These are phyloP conservation scores for Coryphaenoides rupestris DNA, from an alignment of 2,113 vertebrate species.

Conservation along the genomic window DNA sequence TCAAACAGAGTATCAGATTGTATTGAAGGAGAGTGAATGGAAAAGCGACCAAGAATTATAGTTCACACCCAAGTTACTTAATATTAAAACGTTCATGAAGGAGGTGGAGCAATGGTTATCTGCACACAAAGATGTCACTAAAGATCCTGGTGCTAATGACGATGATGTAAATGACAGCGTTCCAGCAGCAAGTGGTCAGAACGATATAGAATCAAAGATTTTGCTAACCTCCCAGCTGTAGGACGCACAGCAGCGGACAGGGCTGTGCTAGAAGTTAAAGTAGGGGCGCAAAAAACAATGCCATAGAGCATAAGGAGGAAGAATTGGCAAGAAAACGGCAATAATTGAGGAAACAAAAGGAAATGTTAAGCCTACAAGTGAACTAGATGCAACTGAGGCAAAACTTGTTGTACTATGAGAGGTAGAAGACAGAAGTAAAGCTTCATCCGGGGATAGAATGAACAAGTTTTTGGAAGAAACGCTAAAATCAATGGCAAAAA, in stretches of 20 bases:
- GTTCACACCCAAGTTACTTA: background rate
- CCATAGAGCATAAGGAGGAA: background rate
- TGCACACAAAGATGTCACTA: background rate
- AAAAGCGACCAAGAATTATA: background rate
- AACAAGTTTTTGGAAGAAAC: background rate
- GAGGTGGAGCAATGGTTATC: background rate
- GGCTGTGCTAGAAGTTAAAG: background rate
- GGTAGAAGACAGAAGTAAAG: background rate
- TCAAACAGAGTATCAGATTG: background rate
- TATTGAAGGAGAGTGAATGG: background rate
- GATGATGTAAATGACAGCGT: background rate
- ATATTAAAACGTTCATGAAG: background rate
- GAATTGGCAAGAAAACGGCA: background rate
- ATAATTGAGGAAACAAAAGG: background rate
- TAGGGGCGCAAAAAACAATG: background rate
- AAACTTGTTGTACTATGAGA: background rate
- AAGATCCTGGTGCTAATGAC: no score
- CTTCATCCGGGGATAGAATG: background rate
- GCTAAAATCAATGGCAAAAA: background rate
- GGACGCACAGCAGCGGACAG: background rate
- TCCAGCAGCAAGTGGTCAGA: background rate
- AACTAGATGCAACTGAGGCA: background rate
- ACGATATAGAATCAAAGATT: background rate
- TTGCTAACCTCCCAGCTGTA: background rate
- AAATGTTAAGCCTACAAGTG: background rate